These are phyloP conservation scores for Anguilla japonica DNA, from an alignment of 2,113 vertebrate species.

Conservation along the genomic window DNA sequence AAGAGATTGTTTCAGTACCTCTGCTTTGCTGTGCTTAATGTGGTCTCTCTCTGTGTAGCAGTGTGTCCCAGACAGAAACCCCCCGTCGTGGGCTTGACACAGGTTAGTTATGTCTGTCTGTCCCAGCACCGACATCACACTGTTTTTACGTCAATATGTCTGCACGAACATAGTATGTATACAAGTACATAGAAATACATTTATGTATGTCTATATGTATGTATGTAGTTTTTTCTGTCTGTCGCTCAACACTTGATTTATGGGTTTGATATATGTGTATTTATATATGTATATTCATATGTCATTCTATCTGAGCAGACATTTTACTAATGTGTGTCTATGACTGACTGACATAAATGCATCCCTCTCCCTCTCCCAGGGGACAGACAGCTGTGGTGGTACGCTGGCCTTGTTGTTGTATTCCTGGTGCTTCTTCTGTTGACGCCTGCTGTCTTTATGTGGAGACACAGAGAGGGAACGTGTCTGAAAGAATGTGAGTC, in stretches of 20 bases:
- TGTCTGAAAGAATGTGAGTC: slow-evolving; percentile 18
- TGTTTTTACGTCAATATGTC: neutral
- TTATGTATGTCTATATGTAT: too few species aligned
- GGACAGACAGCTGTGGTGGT: neutral
- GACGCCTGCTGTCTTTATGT: neutral
- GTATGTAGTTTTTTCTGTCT: neutral
- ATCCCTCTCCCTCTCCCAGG: neutral
- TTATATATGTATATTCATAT: too few species aligned
- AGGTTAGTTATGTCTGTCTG: neutral
- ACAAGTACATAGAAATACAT: too few species aligned
- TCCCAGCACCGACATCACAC: neutral
- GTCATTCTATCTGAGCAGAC: too few species aligned
- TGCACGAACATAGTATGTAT: neutral
- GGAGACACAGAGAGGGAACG: neutral
- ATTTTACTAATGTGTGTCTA: neutral
- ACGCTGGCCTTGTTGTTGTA: neutral
- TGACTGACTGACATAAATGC: neutral
- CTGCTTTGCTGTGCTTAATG: neutral
- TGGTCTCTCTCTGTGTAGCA: neutral
- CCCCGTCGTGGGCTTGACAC: neutral
- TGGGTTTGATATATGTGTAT: too few species aligned
- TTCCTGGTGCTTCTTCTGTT: neutral
- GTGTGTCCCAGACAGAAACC: neutral
- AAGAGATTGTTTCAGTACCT: too few species aligned
- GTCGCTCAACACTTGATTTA: neutral